Evolutionary conservation across 1,140 invertebrate species (phyloP).

Genomic region (Cyphomyrmex costatus): DNA sequence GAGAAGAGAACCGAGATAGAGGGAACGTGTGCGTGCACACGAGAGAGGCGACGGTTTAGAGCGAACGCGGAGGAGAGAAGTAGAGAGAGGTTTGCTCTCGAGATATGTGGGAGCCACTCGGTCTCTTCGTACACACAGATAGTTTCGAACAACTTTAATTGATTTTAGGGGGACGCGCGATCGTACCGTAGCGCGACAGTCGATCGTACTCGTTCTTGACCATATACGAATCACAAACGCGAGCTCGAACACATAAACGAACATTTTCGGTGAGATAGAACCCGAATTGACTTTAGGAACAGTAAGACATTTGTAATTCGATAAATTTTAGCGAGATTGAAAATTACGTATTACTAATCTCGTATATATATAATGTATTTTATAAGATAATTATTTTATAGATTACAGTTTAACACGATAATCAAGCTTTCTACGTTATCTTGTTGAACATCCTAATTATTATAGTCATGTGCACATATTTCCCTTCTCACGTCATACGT

Average conservation of each 20-base stretch:
- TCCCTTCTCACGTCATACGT: not conserved
- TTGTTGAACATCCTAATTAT: constrained; percentile 1
- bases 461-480: not conserved
- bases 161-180: constrained; percentile 70
- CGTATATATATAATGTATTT: not conserved
- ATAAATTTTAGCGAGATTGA: not conserved
- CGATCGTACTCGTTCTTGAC: constrained; percentile 37
- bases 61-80: not conserved
- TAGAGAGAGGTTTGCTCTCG: constrained; percentile 61
- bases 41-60: constrained; percentile 42
- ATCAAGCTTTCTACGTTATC: not conserved
- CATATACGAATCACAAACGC: not conserved
- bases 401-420: not conserved
- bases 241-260: not conserved
- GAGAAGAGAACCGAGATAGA: constrained; percentile 62
- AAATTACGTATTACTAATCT: not conserved
- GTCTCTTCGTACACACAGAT: constrained; percentile 75
- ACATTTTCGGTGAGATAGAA: not conserved
- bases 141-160: constrained; percentile 74
- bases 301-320: not conserved
- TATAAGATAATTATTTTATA: not conserved
- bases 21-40: constrained; percentile 65
- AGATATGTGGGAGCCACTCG: constrained; percentile 76
- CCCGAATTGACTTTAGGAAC: not conserved
- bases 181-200: constrained; percentile 49